These are phyloP conservation scores for Mus minutoides DNA, from an alignment of 2,797 vertebrate species.

Conservation along the genomic window DNA sequence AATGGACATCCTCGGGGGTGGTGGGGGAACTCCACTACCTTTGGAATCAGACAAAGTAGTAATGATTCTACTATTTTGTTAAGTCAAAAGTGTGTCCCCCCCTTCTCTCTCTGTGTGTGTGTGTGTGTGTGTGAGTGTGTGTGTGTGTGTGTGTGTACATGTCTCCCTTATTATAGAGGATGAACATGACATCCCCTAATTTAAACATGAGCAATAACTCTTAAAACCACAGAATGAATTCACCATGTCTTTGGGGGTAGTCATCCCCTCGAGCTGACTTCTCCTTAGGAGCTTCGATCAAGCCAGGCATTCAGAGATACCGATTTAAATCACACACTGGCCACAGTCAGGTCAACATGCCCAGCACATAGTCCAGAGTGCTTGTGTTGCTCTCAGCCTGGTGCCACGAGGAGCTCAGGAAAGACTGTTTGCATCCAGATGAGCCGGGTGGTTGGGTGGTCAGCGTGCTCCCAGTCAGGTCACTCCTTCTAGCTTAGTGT, in stretches of 20 bases:
- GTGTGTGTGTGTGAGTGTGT: neutral
- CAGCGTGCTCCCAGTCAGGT: neutral
- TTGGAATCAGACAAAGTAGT: conserved; percentile 23
- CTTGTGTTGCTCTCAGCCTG: neutral
- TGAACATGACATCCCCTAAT: neutral
- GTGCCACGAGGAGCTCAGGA: neutral
- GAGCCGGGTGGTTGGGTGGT: neutral
- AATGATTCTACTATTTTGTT: neutral
- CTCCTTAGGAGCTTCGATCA: conserved; percentile 31
- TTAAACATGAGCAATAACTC: conserved; percentile 9
- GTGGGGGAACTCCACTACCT: neutral
- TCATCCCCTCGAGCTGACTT: conserved; percentile 17
- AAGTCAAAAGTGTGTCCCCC: neutral
- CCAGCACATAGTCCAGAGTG: neutral
- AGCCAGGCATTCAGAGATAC: neutral
- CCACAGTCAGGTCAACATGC: neutral
- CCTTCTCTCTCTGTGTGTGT: neutral
- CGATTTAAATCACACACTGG: neutral
- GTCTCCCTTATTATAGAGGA: neutral
- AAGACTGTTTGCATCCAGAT: neutral
- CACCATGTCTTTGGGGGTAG: neutral
- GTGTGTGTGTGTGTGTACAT: neutral
- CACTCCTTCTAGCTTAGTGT: neutral
- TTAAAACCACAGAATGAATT: conserved; percentile 49
- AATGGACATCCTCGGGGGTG: neutral